phyloP scores from a whole-genome alignment of 2,888 invertebrate species.

The Standfussiana lucernea region DNA sequence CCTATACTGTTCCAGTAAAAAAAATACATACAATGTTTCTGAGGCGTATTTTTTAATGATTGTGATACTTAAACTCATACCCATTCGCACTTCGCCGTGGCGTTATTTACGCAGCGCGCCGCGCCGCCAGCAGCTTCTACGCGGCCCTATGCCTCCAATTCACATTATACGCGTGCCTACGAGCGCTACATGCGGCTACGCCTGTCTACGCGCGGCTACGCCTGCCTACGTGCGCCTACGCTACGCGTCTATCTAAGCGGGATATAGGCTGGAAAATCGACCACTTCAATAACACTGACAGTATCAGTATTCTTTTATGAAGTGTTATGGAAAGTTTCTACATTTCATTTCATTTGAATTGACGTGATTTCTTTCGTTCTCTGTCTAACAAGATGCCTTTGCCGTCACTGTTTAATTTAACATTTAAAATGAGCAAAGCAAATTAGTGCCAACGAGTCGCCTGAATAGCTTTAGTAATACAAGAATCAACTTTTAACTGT shows the following conservation, averaged over 20 bases:
- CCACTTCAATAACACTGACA: background rate
- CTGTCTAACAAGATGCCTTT: background rate
- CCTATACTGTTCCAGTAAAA: background rate
- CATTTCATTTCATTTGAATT: slow-evolving; percentile 9
- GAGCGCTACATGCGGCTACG: background rate
- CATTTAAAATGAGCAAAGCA: slow-evolving; percentile 16
- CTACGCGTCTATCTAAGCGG: slow-evolving; percentile 30
- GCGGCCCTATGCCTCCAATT: background rate
- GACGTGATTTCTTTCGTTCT: background rate
- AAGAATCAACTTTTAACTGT: slow-evolving; percentile 17
- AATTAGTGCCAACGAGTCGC: background rate
- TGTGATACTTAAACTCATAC: too few species aligned
- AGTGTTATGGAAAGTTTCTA: background rate
- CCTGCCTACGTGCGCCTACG: background rate
- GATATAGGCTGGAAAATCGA: background rate
- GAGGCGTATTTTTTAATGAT: background rate
- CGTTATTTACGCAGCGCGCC: background rate
- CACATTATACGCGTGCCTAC: background rate
- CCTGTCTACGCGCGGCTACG: slow-evolving; percentile 4
- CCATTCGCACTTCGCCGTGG: too few species aligned
- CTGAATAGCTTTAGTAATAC: slow-evolving; percentile 8
- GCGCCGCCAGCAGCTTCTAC: background rate
- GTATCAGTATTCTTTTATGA: background rate
- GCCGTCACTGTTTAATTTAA: background rate
- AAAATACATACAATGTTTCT: background rate